phyloP scores from a whole-genome alignment of 2,888 invertebrate species.

The Formica aserva region DNA sequence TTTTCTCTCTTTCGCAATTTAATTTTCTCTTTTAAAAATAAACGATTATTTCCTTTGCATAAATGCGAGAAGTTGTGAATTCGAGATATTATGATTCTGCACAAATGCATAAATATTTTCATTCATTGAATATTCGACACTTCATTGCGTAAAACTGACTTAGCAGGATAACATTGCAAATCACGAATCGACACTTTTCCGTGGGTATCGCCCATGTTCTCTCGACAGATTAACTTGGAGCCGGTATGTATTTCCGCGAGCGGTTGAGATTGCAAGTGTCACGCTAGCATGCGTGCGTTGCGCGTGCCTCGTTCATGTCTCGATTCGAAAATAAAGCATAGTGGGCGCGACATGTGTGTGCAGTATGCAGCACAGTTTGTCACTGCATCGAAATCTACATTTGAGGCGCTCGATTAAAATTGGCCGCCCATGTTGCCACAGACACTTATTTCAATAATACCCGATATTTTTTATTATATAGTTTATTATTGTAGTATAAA shows the following conservation, averaged over 20 bases:
- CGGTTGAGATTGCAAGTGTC: conserved; percentile 62
- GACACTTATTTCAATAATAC: neutral
- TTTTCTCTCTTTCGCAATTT: neutral
- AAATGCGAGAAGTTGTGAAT: neutral
- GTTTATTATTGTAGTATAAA: neutral
- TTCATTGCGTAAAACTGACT: neutral
- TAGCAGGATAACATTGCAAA: conserved; percentile 16
- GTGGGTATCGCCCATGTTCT: conserved; percentile 44
- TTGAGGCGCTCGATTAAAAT: conserved; percentile 27
- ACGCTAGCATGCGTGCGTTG: conserved; percentile 60
- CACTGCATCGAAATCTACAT: conserved; percentile 45
- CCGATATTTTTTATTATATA: neutral
- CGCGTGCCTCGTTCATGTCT: conserved; percentile 36
- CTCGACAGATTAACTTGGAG: conserved; percentile 48
- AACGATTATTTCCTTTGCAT: neutral
- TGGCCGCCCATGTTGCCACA: neutral
- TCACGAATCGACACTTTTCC: conserved; percentile 51
- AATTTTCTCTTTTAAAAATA: neutral
- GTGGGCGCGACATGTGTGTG: conserved; percentile 6
- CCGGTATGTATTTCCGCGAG: conserved; percentile 57
- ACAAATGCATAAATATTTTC: neutral
- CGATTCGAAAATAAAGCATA: conserved; percentile 47
- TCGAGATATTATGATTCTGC: neutral
- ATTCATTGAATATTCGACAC: neutral
- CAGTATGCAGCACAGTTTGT: conserved; percentile 38